Conservation (phyloP, 2,113 vertebrate species). For the Thryonomys swinderianus region DNA sequence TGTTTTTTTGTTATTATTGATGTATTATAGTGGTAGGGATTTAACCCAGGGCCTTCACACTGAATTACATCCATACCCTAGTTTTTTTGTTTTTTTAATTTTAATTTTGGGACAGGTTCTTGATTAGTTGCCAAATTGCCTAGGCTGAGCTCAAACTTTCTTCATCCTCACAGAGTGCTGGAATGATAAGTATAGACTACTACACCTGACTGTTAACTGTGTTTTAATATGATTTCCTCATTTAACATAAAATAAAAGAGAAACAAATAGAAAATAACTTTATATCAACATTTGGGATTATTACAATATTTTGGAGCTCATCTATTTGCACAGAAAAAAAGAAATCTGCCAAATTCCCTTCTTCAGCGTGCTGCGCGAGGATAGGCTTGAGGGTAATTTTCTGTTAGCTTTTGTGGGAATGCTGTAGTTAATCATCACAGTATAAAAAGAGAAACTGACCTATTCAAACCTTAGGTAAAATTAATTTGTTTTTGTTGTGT, state of each 20-base stretch:
- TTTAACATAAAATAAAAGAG: conserved; percentile 23
- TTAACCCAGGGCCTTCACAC: neutral
- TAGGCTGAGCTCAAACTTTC: neutral
- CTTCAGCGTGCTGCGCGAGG: neutral
- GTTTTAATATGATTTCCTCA: conserved; percentile 22
- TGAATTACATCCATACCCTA: neutral
- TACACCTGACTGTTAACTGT: neutral
- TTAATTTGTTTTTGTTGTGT: conserved; percentile 55
- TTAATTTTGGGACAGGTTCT: neutral
- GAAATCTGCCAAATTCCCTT: neutral
- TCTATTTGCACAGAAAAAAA: neutral
- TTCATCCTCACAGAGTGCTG: neutral
- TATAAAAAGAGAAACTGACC: conserved; percentile 51
- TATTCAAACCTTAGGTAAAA: conserved; percentile 42
- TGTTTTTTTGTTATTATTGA: conserved; percentile 10
- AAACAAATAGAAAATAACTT: neutral
- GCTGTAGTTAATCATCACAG: neutral
- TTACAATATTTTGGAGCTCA: conserved; percentile 25
- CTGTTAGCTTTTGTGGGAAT: conserved; percentile 30
- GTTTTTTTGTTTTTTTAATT: neutral
- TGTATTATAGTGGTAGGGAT: neutral
- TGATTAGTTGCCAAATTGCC: neutral
- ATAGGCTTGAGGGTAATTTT: conserved; percentile 19
- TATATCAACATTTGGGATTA: neutral
- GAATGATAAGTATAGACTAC: neutral